Evolutionary conservation across 1,140 invertebrate species (phyloP), one percentile per base, ranked within the genome.

Genomic region (Pentalonia nigronervosa): DNA sequence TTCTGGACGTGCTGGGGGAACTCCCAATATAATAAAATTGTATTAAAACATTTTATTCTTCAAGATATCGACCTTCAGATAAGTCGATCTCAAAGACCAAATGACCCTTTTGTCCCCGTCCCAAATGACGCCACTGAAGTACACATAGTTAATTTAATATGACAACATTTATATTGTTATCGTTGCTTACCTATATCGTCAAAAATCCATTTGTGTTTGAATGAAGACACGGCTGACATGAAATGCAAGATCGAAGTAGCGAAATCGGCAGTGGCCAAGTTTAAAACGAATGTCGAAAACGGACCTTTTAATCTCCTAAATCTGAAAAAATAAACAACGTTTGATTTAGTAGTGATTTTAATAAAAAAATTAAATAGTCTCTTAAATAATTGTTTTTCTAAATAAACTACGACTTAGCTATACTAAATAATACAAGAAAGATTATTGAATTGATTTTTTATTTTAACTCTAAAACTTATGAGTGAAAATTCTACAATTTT

Each of bases 181-280:
- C 6, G 36, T 94, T 94, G 95, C 95, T 94, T 94, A 95, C 95
- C 95, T 90, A 94, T 45, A 36, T 94, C 89, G 1, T 95, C 95
- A 86, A 95, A 95, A 25, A 94, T 84, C 95, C 95, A 95, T 36
- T 94, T 93, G 41, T 95, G 94, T 67, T 94, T 94, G 94, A 95
- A 95, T 4, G 95, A 95, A 3, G 95, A 95, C n/a, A 95, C 94
- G 0, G 95, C 95, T 1, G 95, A 94, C 95, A 95, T 95, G 41
- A 94, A 94, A 93, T 95, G 95, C 17, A 95, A 94, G 9, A 95
- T 25, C 1, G 95, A 95, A 21, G 94, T 95, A 21, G 94, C 94
- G 17, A 95, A 94, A 94, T 95, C 95, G 41, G 95, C 95, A 20
- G 95, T 93, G 1, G 95, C 95, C 76, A 95, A 94, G 94, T 95